phyloP scores from a whole-genome alignment of 2,113 vertebrate species.

The Saimiri boliviensis region DNA sequence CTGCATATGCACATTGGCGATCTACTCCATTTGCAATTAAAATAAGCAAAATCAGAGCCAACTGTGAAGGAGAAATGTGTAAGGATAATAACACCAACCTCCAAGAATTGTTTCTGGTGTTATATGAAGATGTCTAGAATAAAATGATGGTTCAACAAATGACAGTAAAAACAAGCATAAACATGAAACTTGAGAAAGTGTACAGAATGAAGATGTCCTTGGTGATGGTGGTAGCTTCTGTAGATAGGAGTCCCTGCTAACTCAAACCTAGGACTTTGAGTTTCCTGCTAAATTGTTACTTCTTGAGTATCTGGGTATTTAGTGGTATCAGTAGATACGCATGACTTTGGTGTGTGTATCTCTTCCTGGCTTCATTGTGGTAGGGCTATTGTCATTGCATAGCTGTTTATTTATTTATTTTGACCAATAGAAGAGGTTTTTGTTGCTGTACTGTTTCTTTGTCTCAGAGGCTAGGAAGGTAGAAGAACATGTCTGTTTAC shows the following conservation, averaged over 20 bases:
- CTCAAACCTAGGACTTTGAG: neutral
- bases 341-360: neutral
- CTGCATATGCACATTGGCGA: neutral
- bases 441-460: neutral
- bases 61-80: neutral
- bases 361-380: neutral
- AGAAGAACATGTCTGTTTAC: neutral
- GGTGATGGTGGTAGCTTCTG: neutral
- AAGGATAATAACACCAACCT: neutral
- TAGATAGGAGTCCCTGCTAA: neutral
- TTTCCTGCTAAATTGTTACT: neutral
- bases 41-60: neutral
- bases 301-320: neutral
- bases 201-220: neutral
- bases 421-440: neutral
- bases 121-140: neutral
- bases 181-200: neutral
- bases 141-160: neutral
- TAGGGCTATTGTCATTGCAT: neutral
- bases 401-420: neutral
- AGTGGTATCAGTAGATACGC: neutral
- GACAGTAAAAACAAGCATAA: neutral
- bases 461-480: neutral
- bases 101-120: neutral
- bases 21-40: neutral